Evolutionary conservation across 1,140 invertebrate genomes (phyloP), one percentile per base, ranked within the genome.

Genomic region (Cyclargus thomasi): DNA sequence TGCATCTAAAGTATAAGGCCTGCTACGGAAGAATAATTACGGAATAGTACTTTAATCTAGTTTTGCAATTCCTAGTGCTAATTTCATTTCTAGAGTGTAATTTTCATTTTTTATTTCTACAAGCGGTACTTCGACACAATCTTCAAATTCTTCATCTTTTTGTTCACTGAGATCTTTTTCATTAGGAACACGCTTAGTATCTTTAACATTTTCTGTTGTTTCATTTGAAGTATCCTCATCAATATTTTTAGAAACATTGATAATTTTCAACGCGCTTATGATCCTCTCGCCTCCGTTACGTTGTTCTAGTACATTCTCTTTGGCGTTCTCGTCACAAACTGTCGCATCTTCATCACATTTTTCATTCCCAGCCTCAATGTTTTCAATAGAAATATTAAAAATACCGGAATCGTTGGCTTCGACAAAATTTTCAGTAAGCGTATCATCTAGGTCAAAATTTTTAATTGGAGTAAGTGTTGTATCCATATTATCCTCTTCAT

Each of bases 51-150:
- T 53, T 53, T 65, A 65, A 6, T 65, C 47, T 20, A 21, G 16
- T 20, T 74, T 67, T 22, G 70, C 71, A 65, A 84, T 75, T 11
- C 77, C 82, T 69, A 89, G 78, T 22, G 86, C 84, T 59, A 89
- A 57, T 62, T 86, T 85, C 87, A 88, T 90, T 74, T 90, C 85
- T 14, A 90, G 66, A 17, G 83, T 82, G 65, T 82, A 86, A 22
- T 74, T 85, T 36, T 86, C 81, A 17, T 67, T 53, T 53, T 65
- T 65, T 16, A 62, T 59, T 10, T 69, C 65, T 11, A 59, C 65
- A 10, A 47, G 79, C 70, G 21, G 55, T 18, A 21, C 55, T 59
- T 81, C 79, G 3, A 80, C 69, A 64, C 86, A 86, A 77, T 88
- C 84, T 73, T 85, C 80, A 65, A 86, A 86, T 5, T 79, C 18